Percentiles rank a stretch among this genome's conserved stretches.
These are phyloP conservation scores for Takifugu flavidus DNA, from an alignment of 2,113 vertebrate genomes.

Conservation along the genomic window DNA sequence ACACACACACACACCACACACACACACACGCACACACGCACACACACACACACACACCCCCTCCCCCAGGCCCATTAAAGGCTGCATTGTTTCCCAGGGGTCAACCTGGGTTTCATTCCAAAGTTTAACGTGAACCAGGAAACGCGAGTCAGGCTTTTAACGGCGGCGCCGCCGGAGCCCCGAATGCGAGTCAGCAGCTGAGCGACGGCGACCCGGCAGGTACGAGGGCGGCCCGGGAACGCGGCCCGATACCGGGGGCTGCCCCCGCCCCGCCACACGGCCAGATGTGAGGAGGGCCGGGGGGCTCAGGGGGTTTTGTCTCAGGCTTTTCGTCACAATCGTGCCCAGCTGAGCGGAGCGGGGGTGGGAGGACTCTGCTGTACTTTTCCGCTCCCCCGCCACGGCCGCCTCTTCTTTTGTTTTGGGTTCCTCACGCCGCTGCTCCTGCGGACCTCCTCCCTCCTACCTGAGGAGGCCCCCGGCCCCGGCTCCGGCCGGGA, in stretches of 20 bases:
- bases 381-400: constrained; percentile 70
- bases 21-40: no score
- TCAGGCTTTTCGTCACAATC: constrained; percentile 67
- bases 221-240: no score
- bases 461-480: constrained; percentile 25
- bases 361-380: constrained; percentile 63
- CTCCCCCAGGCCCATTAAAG: constrained; percentile 84
- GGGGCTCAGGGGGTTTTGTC: constrained; percentile 63
- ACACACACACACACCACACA: no score
- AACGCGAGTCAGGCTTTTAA: constrained; percentile 67
- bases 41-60: constrained; percentile 18
- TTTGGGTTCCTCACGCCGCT: not conserved
- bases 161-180: constrained; percentile 30
- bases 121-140: constrained; percentile 79
- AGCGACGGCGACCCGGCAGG: no score
- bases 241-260: no score
- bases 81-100: constrained; percentile 85
- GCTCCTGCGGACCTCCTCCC: not conserved
- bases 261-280: no score
- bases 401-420: constrained; percentile 10
- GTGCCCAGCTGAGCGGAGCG: constrained; percentile 50
- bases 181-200: no score
- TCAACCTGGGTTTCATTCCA: constrained; percentile 86
- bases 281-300: constrained; percentile 24
- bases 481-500: constrained; percentile 25